phyloP scores from a whole-genome alignment of 2,113 vertebrate genomes.

The Oncorhynchus keta region DNA sequence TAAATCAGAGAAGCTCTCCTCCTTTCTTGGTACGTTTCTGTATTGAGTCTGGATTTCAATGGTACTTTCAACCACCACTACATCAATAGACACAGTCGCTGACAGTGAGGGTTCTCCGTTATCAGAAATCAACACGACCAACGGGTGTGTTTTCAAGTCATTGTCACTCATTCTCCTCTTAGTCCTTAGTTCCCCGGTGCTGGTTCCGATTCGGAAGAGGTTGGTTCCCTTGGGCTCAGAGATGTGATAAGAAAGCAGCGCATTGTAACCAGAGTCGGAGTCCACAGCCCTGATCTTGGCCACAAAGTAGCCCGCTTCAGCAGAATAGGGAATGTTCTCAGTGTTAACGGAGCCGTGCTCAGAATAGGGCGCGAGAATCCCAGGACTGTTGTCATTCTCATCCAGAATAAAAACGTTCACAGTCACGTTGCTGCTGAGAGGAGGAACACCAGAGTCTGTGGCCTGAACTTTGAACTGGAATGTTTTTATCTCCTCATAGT shows the following conservation, averaged over 20 bases:
- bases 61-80: conserved; percentile 72
- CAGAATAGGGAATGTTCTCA: conserved; percentile 75
- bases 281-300: conserved; percentile 58
- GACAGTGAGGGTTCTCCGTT: conserved; percentile 75
- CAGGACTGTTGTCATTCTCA: conserved; percentile 62
- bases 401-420: conserved; percentile 58
- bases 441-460: conserved; percentile 65
- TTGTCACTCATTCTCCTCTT: conserved; percentile 71
- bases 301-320: conserved; percentile 72
- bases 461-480: conserved; percentile 65
- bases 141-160: conserved; percentile 74
- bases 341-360: conserved; percentile 69
- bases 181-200: conserved; percentile 61
- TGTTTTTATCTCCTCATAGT: conserved; percentile 59
- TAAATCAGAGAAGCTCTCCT: conserved; percentile 55
- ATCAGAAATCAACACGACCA: conserved; percentile 75
- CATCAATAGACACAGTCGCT: conserved; percentile 69
- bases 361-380: conserved; percentile 73
- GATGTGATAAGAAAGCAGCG: conserved; percentile 56
- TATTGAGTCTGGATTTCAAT: conserved; percentile 71
- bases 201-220: conserved; percentile 58
- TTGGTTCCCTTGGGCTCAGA: conserved; percentile 52
- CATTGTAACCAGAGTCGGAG: conserved; percentile 57
- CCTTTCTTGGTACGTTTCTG: conserved; percentile 60
- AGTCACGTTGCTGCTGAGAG: conserved; percentile 63